Evolutionary conservation across 1,140 invertebrate species (phyloP), one percentile per base, ranked within the genome.

Genomic region (Heliothis subflexa): DNA sequence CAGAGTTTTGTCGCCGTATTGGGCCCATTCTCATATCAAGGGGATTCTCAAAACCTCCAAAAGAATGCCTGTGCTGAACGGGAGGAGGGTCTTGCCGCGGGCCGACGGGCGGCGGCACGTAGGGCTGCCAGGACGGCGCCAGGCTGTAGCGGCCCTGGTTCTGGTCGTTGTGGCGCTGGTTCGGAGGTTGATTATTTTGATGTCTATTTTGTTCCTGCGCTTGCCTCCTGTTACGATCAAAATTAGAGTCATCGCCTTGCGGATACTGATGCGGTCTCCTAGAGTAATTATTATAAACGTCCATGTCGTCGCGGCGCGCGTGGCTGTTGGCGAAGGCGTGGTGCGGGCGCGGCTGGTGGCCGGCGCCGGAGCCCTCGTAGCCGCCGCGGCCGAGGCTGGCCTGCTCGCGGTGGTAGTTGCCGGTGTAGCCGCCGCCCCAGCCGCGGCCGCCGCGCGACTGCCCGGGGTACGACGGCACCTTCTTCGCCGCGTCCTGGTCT

Each of bases 391-490:
- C 90, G 57, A 89, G 93, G 14, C 87, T 81, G 52, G 89, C 91
- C 57, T 94, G 92, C 68, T 94, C 95, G 33, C 93, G 86, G 77
- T 91, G 90, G 47, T 95, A 94, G 76, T 86, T 87, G 0, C 91
- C 89, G 12, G 92, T 85, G 80, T 94, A 90, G 40, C 91, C 90
- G 25, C 91, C 90, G 33, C 93, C 91, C 89, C 92, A 92, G 62
- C 95, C 93, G 55, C 95, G 92, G 18, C 95, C 90, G 0, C 92
- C 90, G 18, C 95, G 91, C 9, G 85, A 85, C 74, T 89, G 88
- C 13, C 95, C 95, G 3, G 95, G 95, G 85, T 97, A 97, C 85
- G 96, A 95, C 0, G 96, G 96, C 0, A 95, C 95, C 78, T 96
- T 95, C 45, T 73, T 87, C 9, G 86, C 70, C 4, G 82, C 71